Evolutionary conservation across 2,888 invertebrate species (phyloP).

Genomic region (Melinopterus prodromus): DNA sequence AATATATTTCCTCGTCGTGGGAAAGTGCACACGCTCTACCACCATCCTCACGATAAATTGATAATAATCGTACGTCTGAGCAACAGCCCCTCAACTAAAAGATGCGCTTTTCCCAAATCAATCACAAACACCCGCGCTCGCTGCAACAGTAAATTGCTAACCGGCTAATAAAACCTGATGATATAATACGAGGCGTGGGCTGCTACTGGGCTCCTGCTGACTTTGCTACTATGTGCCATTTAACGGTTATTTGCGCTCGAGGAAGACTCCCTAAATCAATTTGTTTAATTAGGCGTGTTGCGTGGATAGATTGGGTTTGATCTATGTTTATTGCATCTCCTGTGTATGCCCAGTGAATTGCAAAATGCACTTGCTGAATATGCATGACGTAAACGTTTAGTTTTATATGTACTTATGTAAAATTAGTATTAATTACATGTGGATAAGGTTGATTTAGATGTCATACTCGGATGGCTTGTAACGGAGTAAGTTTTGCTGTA

Average conservation of each 20-base stretch:
- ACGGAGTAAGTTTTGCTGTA: not conserved
- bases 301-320: not conserved
- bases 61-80: not conserved
- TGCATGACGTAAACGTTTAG: not conserved
- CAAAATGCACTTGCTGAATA: not conserved
- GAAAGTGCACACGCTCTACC: not conserved
- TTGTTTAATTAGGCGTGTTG: not conserved
- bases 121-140: conserved; percentile 13
- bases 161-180: conserved; percentile 21
- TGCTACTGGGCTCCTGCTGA: conserved; percentile 4
- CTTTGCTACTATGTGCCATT: conserved; percentile 14
- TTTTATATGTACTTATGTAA: not conserved
- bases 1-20: not conserved
- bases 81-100: not conserved
- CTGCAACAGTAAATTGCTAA: conserved; percentile 17
- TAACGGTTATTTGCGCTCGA: conserved; percentile 21
- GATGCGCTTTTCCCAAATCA: conserved; percentile 13
- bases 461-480: not conserved
- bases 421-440: not conserved
- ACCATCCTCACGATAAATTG: not conserved
- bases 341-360: not conserved
- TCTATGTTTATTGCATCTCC: not conserved
- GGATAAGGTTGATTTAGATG: not conserved
- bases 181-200: conserved; percentile 22
- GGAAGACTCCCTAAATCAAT: not conserved